Conservation (phyloP, 2,113 vertebrate species). For the Pseudopipra pipra region DNA sequence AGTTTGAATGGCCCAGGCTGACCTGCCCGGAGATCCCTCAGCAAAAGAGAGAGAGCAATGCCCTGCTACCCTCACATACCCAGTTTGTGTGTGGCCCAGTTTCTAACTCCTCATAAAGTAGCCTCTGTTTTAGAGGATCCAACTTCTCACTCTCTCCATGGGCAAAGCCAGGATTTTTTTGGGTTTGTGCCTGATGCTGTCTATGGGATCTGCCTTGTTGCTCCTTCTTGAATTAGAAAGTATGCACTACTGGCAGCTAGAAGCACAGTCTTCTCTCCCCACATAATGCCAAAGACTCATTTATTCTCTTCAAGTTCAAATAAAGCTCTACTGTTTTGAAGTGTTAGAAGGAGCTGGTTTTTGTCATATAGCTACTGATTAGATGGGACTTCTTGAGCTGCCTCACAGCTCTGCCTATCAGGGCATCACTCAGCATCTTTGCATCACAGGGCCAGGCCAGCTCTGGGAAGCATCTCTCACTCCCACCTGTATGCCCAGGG, state of each 20-base stretch:
- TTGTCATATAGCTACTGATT: slow-evolving; percentile 25
- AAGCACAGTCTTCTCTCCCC: slow-evolving; percentile 70
- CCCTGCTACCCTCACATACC: background rate
- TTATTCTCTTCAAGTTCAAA: slow-evolving; percentile 60
- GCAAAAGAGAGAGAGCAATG: background rate
- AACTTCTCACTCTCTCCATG: slow-evolving; percentile 63
- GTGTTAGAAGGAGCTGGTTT: background rate
- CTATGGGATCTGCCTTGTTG: slow-evolving; percentile 72
- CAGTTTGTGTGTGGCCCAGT: slow-evolving; percentile 52
- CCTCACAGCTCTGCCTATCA: background rate
- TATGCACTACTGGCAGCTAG: slow-evolving; percentile 76
- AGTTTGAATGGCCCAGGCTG: background rate
- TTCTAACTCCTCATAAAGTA: slow-evolving; percentile 65
- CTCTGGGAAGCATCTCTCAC: background rate
- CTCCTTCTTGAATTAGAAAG: slow-evolving; percentile 81
- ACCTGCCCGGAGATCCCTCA: background rate
- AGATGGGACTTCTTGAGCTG: slow-evolving; percentile 1
- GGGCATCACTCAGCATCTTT: background rate
- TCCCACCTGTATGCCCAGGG: background rate
- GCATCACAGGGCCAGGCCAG: background rate
- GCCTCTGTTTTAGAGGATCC: slow-evolving; percentile 66
- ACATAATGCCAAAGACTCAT: slow-evolving; percentile 66
- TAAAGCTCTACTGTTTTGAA: slow-evolving; percentile 63
- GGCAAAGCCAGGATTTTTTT: slow-evolving; percentile 67
- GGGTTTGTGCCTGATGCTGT: slow-evolving; percentile 28